Base-by-base conservation (phyloP, 1,140 invertebrate genomes). In the Heliconius himera region DNA sequence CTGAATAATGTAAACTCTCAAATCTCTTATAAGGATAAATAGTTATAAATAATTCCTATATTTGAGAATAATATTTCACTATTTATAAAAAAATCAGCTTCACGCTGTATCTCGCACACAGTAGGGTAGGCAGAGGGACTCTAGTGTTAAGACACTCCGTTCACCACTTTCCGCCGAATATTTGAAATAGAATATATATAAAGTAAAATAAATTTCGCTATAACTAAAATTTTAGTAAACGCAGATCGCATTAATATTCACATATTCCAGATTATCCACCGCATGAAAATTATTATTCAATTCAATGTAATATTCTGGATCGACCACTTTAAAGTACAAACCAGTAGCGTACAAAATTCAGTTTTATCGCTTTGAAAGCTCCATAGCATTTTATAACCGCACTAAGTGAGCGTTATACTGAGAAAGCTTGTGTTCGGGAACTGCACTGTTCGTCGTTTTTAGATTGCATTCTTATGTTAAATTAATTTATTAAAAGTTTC, bases 381-480 rank as follows among this genome's bases (percentile, higher is more conserved):
- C 70, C 20, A 72, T 72, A 72, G 70, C 70, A 72, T 72, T 72
- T 72, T 38, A 72, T 72, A 72, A 72, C 36, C 70, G 33, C 70
- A 72, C 70, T 72, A 72, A 36, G 70, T n/a, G 36, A 72, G 70
- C 29, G 8, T 41, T 72, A 41, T 72, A 41, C 20, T 20, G 36
- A 36, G 36, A 18, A 72, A 38, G 70, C 36, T 36, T 72, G 29
- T 41, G 36, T 72, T 36, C 70, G 18, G 41, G n/a, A 72, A 72
- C 16, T 72, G 70, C 33, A 3, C 6, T 22, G n/a, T 22, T 26
- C 54, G n/a, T 60, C 26, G 54, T 26, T 22, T 26, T 22, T 22
- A 22, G 54, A 22, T 60, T 60, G 16, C 51, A 54, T 20, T 13
- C 41, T 46, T 13, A 16, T 16, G 11, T 11, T 46, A 16, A 46